Base-by-base conservation (phyloP, 92 coral and sea anemone genomes). In the Bergia puertoricense region DNA sequence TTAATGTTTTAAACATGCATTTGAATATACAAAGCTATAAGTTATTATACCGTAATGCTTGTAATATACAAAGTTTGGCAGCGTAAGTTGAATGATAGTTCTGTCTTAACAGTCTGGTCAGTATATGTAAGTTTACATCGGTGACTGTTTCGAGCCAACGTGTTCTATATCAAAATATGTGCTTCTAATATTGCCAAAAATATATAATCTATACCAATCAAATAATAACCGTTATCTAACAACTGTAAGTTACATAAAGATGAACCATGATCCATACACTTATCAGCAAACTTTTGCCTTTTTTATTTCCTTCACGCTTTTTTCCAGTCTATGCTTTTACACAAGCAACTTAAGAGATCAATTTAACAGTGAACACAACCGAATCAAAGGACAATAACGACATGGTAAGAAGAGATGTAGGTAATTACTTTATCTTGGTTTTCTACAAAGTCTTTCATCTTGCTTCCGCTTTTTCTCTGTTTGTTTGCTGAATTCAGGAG, bases 21-120 rank as follows among this genome's bases (percentile, higher is more conserved):
- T 48, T 79, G 38, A 76, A 79, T 50, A n/a, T 79, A 79, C 82
- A 79, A 79, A 79, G 82, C 59, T 54, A 30, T 30, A 79, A 46
- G 8, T 76, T 76, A 76, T 30, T 79, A 66, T 79, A 46, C 82
- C 15, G n/a, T 45, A 37, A 46, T 79, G 14, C 13, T 79, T 79
- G 82, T 79, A 79, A 79, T 79, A 79, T 79, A 79, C 82, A 79
- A 79, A 46, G 65, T n/a, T 46, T 22, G 82, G 57, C 39, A 50
- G 40, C 59, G n/a, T 46, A 8, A 48, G 20, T 40, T 50, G 44
- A 46, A 2, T 42, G 20, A 43, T 39, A n/a, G 39, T n/a, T 69
- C 74, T 69, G n/a, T 66, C 74, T 69, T 11, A 54, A 54, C 59
- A 11, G 59, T 54, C 59, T 10, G 59, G 16, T 54, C 16, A 54